These are phyloP conservation scores for Globia sparganii DNA, from an alignment of 2,888 invertebrate genomes.

Conservation along the genomic window DNA sequence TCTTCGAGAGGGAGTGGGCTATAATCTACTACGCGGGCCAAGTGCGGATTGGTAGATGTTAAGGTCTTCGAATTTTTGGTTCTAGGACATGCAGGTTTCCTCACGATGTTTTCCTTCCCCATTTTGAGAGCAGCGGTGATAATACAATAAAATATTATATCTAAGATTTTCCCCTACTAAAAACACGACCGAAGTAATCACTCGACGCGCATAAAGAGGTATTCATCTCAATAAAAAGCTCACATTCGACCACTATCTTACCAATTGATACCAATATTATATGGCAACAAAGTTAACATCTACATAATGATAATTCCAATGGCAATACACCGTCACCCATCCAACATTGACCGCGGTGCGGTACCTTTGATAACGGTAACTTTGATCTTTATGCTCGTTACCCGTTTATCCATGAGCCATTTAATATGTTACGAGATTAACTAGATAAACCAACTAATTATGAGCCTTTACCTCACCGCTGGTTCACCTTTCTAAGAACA, in stretches of 20 bases:
- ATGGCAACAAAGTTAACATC: neutral
- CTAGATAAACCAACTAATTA: slow-evolving; percentile 25
- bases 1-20: no score
- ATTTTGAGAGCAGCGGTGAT: neutral
- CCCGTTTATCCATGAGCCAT: slow-evolving; percentile 41
- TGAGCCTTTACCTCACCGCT: neutral
- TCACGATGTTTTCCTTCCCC: neutral
- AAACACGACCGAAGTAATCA: no score
- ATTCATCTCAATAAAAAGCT: neutral
- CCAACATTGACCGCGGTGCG: slow-evolving; percentile 5
- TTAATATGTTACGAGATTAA: slow-evolving; percentile 43
- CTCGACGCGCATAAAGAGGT: neutral
- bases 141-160: neutral
- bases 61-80: neutral
- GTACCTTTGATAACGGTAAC: neutral
- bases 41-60: neutral
- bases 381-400: slow-evolving; percentile 12
- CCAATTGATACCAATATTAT: neutral
- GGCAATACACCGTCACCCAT: neutral
- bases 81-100: neutral
- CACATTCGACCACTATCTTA: neutral
- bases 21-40: no score
- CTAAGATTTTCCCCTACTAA: neutral
- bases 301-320: slow-evolving; percentile 10
- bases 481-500: slow-evolving; percentile 43